These are phyloP conservation scores for Cerastis leucographa DNA, from an alignment of 2,888 invertebrate genomes.

Conservation along the genomic window DNA sequence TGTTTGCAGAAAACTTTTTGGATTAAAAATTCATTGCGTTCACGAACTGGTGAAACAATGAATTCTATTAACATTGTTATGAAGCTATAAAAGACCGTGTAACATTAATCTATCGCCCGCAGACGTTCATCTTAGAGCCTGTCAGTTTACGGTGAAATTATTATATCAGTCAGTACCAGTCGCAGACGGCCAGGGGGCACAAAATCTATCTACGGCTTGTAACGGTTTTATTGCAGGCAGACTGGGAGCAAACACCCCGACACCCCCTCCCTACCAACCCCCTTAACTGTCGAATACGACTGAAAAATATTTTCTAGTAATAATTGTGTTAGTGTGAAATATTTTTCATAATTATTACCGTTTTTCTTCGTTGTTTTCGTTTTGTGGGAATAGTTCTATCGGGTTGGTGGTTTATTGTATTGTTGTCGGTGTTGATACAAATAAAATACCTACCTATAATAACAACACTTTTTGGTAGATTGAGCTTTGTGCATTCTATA, in stretches of 20 bases:
- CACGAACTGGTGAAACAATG: neutral
- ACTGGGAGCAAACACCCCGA: constrained; percentile 69
- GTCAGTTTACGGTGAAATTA: constrained; percentile 70
- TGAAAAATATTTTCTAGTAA: constrained; percentile 68
- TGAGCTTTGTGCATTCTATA: neutral
- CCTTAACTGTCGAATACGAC: constrained; percentile 59
- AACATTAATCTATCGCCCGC: constrained; percentile 37
- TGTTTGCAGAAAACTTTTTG: neutral
- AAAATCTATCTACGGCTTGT: constrained; percentile 73
- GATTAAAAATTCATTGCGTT: constrained; percentile 7
- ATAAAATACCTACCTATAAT: no score
- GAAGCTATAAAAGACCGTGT: neutral
- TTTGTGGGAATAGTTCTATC: neutral
- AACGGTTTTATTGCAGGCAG: constrained; percentile 74
- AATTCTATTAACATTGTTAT: neutral
- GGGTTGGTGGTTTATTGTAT: neutral
- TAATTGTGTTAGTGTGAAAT: constrained; percentile 47
- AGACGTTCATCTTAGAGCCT: constrained; percentile 48
- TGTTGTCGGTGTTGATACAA: neutral
- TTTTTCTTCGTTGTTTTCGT: constrained; percentile 14
- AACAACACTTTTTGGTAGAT: neutral
- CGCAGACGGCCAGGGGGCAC: constrained; percentile 67
- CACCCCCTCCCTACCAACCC: constrained; percentile 35
- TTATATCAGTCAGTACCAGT: constrained; percentile 69
- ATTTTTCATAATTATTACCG: constrained; percentile 20